A percentile compares a stretch with the other conserved stretches of the same genome.
These are phyloP conservation scores for Phenganax stokvisi DNA, from an alignment of 92 coral and sea anemone species.

Conservation along the genomic window DNA sequence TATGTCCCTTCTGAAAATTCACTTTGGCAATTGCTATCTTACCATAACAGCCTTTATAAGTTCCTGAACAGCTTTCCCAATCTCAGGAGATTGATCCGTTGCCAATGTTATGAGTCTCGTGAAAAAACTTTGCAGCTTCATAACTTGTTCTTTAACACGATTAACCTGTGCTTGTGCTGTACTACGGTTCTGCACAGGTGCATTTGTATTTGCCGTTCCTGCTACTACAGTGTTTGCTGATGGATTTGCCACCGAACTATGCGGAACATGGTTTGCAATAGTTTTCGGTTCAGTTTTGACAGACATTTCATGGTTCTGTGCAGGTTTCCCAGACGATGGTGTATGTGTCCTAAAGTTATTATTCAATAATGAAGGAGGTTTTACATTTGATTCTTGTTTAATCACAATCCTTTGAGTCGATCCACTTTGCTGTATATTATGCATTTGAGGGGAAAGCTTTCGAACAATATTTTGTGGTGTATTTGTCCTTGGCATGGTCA, in stretches of 20 bases:
- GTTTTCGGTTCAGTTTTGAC: slow-evolving; percentile 34
- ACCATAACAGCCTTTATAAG: slow-evolving; percentile 95
- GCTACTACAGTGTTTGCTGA: slow-evolving; percentile 29
- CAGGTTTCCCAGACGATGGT: slow-evolving; percentile 40
- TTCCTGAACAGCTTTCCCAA: slow-evolving; percentile 86
- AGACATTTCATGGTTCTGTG: slow-evolving; percentile 48
- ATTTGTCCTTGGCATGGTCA: slow-evolving; percentile 58
- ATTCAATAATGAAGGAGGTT: slow-evolving; percentile 6
- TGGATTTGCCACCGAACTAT: slow-evolving; percentile 35
- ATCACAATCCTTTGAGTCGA: slow-evolving; percentile 27
- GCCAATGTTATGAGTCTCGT: slow-evolving; percentile 82
- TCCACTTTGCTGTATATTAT: slow-evolving; percentile 28
- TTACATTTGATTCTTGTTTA: slow-evolving; percentile 17
- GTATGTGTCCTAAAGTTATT: slow-evolving; percentile 43
- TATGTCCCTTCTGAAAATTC: background rate
- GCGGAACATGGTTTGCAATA: slow-evolving; percentile 29
- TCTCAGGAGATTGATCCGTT: slow-evolving; percentile 85
- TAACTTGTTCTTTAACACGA: slow-evolving; percentile 80
- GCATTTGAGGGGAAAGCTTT: slow-evolving; percentile 9
- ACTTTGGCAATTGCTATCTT: slow-evolving; percentile 22
- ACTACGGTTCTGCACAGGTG: slow-evolving; percentile 36
- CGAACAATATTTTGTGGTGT: slow-evolving; percentile 25
- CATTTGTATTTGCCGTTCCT: slow-evolving; percentile 33
- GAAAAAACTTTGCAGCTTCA: slow-evolving; percentile 78
- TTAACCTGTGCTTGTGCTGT: slow-evolving; percentile 49